phyloP scores from a whole-genome alignment of 2,113 vertebrate species.

The Sorex araneus region DNA sequence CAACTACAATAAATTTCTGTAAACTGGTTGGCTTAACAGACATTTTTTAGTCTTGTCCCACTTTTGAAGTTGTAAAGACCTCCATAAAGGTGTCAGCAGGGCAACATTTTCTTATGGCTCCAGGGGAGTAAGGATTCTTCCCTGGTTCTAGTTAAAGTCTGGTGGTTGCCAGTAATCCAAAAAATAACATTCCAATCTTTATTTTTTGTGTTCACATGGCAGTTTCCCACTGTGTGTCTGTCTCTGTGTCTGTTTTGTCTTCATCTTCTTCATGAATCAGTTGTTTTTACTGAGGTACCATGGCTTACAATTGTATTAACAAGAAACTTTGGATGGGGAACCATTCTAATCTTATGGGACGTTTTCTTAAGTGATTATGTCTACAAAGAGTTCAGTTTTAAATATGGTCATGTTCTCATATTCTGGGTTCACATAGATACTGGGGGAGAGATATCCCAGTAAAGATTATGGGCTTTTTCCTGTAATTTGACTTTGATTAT shows the following conservation, averaged over 20 bases:
- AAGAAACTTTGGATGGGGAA: neutral
- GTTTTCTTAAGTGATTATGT: conserved; percentile 29
- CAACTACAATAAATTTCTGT: neutral
- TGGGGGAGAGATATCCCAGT: neutral
- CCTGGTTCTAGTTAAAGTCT: neutral
- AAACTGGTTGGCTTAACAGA: neutral
- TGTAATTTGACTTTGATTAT: neutral
- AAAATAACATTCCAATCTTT: neutral
- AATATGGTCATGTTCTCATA: conserved; percentile 4
- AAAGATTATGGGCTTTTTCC: neutral
- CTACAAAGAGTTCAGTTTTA: conserved; percentile 19
- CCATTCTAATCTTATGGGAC: conserved; percentile 32
- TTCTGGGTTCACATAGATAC: neutral
- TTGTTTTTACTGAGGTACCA: too few species aligned
- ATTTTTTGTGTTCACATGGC: accelerated
- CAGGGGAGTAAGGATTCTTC: neutral
- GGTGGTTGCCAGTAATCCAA: neutral
- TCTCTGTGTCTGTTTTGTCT: neutral
- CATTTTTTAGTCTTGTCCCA: neutral
- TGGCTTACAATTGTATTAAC: neutral
- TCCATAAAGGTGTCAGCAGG: neutral
- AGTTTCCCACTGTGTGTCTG: neutral
- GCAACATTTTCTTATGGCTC: neutral
- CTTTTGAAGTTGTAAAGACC: neutral
- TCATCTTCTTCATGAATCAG: neutral